phyloP scores from a whole-genome alignment of 2,113 vertebrate species.

The Globicephala melas region DNA sequence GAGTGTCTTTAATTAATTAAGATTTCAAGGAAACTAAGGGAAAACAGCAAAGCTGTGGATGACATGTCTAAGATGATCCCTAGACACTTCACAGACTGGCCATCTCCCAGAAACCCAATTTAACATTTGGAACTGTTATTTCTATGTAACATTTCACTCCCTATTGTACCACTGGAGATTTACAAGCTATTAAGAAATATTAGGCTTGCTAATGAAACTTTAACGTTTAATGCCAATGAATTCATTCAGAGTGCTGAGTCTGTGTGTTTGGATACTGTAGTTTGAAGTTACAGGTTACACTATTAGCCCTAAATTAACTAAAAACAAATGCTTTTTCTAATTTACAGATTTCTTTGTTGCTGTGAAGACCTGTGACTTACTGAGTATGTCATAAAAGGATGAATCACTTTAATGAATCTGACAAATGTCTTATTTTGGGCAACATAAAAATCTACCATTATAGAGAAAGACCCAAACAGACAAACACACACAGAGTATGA shows the following conservation, averaged over 20 bases:
- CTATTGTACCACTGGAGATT: background rate
- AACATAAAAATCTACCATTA: background rate
- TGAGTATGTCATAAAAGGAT: background rate
- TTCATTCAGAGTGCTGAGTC: background rate
- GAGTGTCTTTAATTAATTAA: slow-evolving; percentile 45
- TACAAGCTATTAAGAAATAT: slow-evolving; percentile 48
- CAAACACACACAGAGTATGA: background rate
- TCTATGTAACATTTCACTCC: slow-evolving; percentile 10
- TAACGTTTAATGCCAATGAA: slow-evolving; percentile 18
- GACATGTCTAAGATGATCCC: background rate
- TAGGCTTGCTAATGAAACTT: slow-evolving; percentile 12
- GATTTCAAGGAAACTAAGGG: slow-evolving; percentile 19
- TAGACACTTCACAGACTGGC: background rate
- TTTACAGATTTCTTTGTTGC: background rate
- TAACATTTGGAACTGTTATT: slow-evolving; percentile 49
- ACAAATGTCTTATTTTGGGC: background rate
- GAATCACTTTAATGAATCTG: background rate
- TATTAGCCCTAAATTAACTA: background rate
- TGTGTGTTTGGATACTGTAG: background rate
- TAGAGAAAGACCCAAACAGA: background rate
- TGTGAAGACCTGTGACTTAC: background rate
- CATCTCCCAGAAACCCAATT: background rate
- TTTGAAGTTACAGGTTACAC: background rate
- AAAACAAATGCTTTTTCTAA: background rate
- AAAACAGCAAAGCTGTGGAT: background rate